phyloP scores from a whole-genome alignment of 2,797 vertebrate species.

The Varecia variegata region DNA sequence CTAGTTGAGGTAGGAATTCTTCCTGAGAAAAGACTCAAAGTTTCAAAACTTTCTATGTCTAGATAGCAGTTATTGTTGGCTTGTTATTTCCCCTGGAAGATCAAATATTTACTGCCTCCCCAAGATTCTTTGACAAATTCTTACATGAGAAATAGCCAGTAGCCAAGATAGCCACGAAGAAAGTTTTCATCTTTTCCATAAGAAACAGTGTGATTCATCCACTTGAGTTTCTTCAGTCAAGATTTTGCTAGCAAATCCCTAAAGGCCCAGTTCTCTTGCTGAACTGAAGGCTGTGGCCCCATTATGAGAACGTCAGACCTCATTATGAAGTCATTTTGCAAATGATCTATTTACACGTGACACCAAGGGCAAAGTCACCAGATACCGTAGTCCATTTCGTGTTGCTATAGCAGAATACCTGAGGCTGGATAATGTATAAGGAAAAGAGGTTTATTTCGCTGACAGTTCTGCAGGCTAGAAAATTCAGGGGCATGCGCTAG shows the following conservation, averaged over 20 bases:
- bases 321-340: conserved; percentile 64
- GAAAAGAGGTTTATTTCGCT: neutral
- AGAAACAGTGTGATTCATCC: neutral
- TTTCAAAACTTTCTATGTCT: conserved; percentile 10
- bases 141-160: conserved; percentile 66
- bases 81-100: neutral
- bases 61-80: neutral
- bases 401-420: neutral
- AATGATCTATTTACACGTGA: neutral
- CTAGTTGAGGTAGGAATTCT: neutral
- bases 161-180: conserved; percentile 48
- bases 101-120: neutral
- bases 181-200: conserved; percentile 40
- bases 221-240: neutral
- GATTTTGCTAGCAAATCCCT: neutral
- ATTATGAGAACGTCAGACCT: neutral
- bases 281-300: neutral
- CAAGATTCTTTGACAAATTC: conserved; percentile 19
- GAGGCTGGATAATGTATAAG: neutral
- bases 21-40: neutral
- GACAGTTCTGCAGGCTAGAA: neutral
- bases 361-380: neutral
- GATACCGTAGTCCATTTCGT: neutral
- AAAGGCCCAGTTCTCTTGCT: neutral
- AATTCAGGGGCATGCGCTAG: neutral